phyloP scores from a whole-genome alignment of 2,888 invertebrate species.

The Oxystoma pomonae region DNA sequence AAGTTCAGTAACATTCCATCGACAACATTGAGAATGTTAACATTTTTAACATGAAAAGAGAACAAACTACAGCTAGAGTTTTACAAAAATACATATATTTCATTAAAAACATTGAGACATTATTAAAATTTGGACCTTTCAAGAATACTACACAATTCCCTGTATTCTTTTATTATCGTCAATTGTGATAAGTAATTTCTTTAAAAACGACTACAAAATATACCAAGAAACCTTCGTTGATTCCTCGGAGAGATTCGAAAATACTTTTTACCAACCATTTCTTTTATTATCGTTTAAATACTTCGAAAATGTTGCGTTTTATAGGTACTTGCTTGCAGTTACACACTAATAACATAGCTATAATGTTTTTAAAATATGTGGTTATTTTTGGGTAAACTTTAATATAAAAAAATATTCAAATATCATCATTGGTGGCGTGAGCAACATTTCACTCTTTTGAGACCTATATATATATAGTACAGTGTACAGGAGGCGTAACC shows the following conservation, averaged over 20 bases:
- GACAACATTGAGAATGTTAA: background rate
- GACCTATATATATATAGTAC: too few species aligned
- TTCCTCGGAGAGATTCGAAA: too few species aligned
- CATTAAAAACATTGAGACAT: background rate
- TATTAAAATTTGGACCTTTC: background rate
- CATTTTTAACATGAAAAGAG: background rate
- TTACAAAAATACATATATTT: background rate
- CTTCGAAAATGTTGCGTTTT: background rate
- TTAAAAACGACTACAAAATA: too few species aligned
- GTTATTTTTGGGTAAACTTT: slow-evolving; percentile 11
- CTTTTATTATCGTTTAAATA: too few species aligned
- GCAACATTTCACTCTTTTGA: slow-evolving; percentile 5
- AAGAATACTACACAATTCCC: background rate
- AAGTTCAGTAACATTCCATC: background rate
- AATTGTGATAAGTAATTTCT: too few species aligned
- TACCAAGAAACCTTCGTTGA: too few species aligned
- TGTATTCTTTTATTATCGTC: background rate
- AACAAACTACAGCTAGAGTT: background rate
- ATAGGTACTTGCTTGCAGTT: too few species aligned
- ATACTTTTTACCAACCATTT: background rate
- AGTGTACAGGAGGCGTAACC: too few species aligned
- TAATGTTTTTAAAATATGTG: background rate
- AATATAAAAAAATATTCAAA: slow-evolving; percentile 18
- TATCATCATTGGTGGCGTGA: slow-evolving; percentile 12
- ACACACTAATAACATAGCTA: too few species aligned